Base-by-base conservation (phyloP, 2,113 vertebrate genomes). In the Micronisus gabar region DNA sequence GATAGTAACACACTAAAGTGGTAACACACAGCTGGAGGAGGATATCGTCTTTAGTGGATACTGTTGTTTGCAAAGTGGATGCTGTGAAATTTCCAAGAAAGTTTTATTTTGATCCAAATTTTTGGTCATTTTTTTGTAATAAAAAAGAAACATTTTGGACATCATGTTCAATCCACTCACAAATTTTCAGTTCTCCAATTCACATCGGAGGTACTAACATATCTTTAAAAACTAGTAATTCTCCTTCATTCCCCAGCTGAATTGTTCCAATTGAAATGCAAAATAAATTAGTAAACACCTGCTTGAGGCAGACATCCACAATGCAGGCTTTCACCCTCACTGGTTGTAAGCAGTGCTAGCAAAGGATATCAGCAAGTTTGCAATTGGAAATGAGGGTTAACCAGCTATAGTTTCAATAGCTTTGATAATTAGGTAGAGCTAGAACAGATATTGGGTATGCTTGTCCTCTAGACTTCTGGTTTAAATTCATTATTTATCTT, bases 211-310 rank as follows among this genome's bases (percentile, higher is more conserved):
- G 5, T 53, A 61, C 19, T 36, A 63, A 50, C 15, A 7, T 21
- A 52, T 56, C 53, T 89, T 85, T 74, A 59, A 90, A 90, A 67
- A 11, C 11, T 23, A 29, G 43, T 32, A 81, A 36, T 78, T 72
- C 38, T 66, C 27, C 8, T 86, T 83, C 10, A 36, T 73, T 45
- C 2, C 73, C 7, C 18, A 38, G 22, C 50, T n/a, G 38, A 47
- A 59, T 63, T n/a, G 8, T 85, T 93, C 56, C 53, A 72, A 67
- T 21, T 82, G 48, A 87, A 85, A 73, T 61, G 25, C 72, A 82
- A 85, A 92, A 88, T 65, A 66, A 93, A 93, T 93, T 58, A 93
- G 68, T 85, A 88, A 93, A 85, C 68, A 80, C 9, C 20, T 79
- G 47, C 66, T 88, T 76, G 53, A 95, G 67, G 71, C 62, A 88